Evolutionary conservation across 2,797 vertebrate genomes (phyloP).

Genomic region (Neostethus bicornis): DNA sequence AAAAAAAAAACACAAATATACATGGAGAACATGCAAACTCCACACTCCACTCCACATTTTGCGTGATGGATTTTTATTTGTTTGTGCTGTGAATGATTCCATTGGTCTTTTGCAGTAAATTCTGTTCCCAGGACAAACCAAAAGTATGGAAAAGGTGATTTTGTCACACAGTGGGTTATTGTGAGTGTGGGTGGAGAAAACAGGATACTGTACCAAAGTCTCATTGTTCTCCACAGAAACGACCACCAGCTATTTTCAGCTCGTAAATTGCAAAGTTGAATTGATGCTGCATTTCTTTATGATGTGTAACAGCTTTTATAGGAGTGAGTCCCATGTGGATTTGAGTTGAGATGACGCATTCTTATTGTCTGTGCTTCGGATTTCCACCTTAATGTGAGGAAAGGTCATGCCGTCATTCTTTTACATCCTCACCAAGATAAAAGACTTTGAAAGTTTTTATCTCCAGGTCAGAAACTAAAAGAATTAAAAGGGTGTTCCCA

Average conservation of each 20-base stretch:
- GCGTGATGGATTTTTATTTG: background rate
- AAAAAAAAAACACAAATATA: too few relatives aligned
- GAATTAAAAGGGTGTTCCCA: constrained; percentile 1
- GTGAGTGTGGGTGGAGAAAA: constrained; percentile 54
- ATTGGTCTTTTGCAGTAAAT: background rate
- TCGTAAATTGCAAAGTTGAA: constrained; percentile 41
- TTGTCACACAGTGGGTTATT: constrained; percentile 34
- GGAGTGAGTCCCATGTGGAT: constrained; percentile 53
- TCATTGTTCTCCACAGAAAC: constrained; percentile 62
- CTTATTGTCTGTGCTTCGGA: constrained; percentile 58
- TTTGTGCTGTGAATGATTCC: background rate
- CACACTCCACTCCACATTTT: too few relatives aligned
- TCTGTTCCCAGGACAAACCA: constrained; percentile 10
- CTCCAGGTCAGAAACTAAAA: background rate
- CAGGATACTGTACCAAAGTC: constrained; percentile 65
- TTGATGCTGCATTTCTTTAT: constrained; percentile 43
- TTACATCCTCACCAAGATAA: constrained; percentile 35
- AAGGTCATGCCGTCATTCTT: constrained; percentile 45
- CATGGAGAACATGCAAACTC: background rate
- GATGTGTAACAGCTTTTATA: constrained; percentile 44
- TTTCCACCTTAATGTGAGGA: constrained; percentile 48
- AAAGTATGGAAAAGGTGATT: constrained; percentile 49
- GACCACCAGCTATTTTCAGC: constrained; percentile 58
- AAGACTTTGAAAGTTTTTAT: constrained; percentile 27
- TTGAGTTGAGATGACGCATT: constrained; percentile 51